Evolutionary conservation across 2,113 vertebrate genomes (phyloP).

Genomic region (Syngnathus typhle): DNA sequence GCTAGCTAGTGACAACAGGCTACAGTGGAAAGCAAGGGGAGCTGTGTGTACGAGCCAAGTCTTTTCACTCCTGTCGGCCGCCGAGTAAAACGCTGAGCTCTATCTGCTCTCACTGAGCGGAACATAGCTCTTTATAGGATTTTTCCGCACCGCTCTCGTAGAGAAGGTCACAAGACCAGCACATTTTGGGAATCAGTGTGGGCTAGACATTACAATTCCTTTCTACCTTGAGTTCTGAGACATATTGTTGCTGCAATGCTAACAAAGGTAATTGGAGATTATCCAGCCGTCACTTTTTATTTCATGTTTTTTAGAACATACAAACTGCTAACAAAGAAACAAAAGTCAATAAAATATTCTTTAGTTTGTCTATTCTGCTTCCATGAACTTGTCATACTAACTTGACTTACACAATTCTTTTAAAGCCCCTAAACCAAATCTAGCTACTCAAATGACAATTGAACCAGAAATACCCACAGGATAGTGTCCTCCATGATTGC

Average conservation of each 20-base stretch:
- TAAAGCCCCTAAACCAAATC: not conserved
- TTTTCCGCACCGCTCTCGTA: slow-evolving; percentile 19
- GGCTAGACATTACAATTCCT: slow-evolving; percentile 2
- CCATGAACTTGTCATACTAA: not conserved
- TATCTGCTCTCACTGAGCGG: slow-evolving; percentile 46
- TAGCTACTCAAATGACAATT: not conserved
- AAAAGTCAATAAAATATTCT: not conserved
- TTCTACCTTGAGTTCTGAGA: not conserved
- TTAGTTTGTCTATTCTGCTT: not conserved
- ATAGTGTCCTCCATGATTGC: too few species aligned
- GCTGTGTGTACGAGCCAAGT: slow-evolving; percentile 67
- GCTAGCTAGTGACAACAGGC: slow-evolving; percentile 75
- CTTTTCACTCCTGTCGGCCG: slow-evolving; percentile 61
- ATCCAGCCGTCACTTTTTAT: not conserved
- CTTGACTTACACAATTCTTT: not conserved
- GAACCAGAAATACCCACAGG: not conserved
- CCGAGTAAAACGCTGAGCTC: slow-evolving; percentile 57
- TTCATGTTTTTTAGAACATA: too few species aligned
- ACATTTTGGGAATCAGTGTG: slow-evolving; percentile 25
- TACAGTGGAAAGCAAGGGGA: slow-evolving; percentile 69
- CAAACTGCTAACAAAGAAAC: too few species aligned
- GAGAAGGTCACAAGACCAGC: slow-evolving; percentile 35
- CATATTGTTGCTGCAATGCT: not conserved
- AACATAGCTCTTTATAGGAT: slow-evolving; percentile 45
- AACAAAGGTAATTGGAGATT: not conserved